phyloP scores from a whole-genome alignment of 2,113 vertebrate species.

The Amphiprion ocellaris region DNA sequence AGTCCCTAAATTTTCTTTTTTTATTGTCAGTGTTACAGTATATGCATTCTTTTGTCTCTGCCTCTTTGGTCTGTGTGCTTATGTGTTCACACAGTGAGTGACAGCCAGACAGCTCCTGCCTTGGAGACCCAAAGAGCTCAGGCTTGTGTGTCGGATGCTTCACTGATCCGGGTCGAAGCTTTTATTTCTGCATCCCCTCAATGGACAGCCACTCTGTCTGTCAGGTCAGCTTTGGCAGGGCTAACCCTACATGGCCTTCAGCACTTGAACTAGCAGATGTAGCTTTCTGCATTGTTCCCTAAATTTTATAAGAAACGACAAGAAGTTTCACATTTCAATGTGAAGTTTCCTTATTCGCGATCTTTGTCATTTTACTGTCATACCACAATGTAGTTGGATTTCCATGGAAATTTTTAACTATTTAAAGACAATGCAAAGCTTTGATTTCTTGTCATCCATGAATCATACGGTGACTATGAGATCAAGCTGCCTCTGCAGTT shows the following conservation, averaged over 20 bases:
- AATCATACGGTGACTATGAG: conserved; percentile 57
- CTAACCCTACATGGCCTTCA: conserved; percentile 47
- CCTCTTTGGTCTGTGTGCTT: conserved; percentile 17
- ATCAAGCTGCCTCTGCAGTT: conserved; percentile 58
- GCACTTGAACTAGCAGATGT: conserved; percentile 50
- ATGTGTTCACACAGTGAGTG: conserved; percentile 60
- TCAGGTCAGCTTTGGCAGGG: conserved; percentile 63
- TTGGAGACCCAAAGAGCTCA: conserved; percentile 63
- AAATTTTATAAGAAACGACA: background rate
- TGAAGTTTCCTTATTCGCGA: background rate
- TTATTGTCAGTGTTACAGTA: background rate
- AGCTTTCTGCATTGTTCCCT: conserved; percentile 3
- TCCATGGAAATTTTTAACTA: conserved; percentile 11
- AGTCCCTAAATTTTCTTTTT: background rate
- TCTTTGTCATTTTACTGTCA: background rate
- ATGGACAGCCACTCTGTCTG: conserved; percentile 58
- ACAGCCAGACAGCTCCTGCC: conserved; percentile 68
- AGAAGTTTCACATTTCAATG: background rate
- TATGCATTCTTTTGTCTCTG: conserved; percentile 34
- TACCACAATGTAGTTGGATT: background rate
- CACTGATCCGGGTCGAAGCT: conserved; percentile 79
- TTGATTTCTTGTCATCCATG: conserved; percentile 40
- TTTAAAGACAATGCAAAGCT: conserved; percentile 6
- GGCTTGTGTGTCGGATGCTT: conserved; percentile 77
- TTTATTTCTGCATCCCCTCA: conserved; percentile 72